phyloP scores from a whole-genome alignment of 2,888 invertebrate species.

The Biston betularia region DNA sequence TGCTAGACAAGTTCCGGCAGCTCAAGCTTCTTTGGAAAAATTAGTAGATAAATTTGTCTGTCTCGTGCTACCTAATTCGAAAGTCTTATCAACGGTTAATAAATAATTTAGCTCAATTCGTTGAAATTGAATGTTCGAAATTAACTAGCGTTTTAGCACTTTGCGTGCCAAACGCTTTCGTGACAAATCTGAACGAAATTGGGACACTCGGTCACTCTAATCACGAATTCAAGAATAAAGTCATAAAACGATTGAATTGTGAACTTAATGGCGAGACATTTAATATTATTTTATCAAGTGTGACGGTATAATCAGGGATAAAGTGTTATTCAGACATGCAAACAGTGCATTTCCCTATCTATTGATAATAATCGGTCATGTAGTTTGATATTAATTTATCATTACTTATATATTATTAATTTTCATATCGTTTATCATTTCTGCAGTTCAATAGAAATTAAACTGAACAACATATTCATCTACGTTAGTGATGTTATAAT shows the following conservation, averaged over 20 bases:
- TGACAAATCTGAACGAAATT: constrained; percentile 50
- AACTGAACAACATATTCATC: constrained; percentile 14
- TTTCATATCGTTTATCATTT: constrained; percentile 21
- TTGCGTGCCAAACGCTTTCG: constrained; percentile 49
- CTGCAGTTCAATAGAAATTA: constrained; percentile 18
- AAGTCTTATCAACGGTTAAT: constrained; percentile 38
- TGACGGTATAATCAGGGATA: constrained; percentile 27
- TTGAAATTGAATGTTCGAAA: constrained; percentile 43
- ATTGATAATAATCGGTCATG: constrained; percentile 17
- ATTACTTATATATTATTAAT: constrained; percentile 5
- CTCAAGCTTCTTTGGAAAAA: no score
- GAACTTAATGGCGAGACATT: constrained; percentile 33
- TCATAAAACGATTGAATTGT: constrained; percentile 33
- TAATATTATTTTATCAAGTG: constrained; percentile 32
- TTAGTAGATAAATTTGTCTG: no score
- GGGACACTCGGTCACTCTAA: constrained; percentile 51
- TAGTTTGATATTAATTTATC: neutral
- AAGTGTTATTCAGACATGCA: constrained; percentile 31
- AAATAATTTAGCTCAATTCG: constrained; percentile 44
- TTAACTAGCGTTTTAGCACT: constrained; percentile 39
- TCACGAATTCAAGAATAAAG: constrained; percentile 50
- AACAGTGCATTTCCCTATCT: constrained; percentile 34
- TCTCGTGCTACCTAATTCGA: constrained; percentile 20
- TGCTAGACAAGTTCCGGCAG: no score
- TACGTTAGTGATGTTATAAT: constrained; percentile 3